A percentile compares a stretch with the other conserved stretches of the same genome.
These are phyloP conservation scores for Platanista minor DNA, from an alignment of 2,113 vertebrate genomes.

Conservation along the genomic window DNA sequence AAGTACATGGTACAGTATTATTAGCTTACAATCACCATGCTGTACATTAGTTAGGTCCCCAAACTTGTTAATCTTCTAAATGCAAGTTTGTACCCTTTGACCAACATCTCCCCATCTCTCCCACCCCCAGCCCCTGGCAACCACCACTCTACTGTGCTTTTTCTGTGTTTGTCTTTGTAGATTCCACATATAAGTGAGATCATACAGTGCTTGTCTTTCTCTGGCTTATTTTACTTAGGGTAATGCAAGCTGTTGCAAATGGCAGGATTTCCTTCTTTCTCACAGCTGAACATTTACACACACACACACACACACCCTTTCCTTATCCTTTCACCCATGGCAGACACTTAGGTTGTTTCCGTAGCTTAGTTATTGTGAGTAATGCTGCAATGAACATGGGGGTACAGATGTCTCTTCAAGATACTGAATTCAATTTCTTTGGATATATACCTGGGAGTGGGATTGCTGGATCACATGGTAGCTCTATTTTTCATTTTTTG, in stretches of 20 bases:
- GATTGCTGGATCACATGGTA: background rate
- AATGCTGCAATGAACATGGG: background rate
- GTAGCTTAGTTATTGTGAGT: too few species aligned
- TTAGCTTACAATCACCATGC: too few species aligned
- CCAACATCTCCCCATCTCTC: background rate
- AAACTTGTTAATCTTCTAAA: background rate
- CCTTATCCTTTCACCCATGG: background rate
- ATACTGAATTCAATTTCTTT: background rate
- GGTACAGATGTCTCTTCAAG: background rate
- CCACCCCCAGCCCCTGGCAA: too few species aligned
- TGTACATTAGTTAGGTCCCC: too few species aligned
- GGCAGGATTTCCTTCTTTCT: background rate
- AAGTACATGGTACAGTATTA: too few species aligned
- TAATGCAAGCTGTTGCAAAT: background rate
- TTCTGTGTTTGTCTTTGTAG: background rate
- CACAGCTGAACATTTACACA: background rate
- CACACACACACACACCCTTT: too few species aligned
- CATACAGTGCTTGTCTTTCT: background rate
- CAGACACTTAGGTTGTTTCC: background rate
- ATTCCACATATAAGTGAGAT: background rate
- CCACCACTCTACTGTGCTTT: background rate
- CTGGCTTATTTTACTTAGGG: background rate
- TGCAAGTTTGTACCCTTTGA: background rate
- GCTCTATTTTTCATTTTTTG: background rate
- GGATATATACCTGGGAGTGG: too few species aligned